Conservation (phyloP, 2,797 vertebrate species). For the Orestias chungarensis region DNA sequence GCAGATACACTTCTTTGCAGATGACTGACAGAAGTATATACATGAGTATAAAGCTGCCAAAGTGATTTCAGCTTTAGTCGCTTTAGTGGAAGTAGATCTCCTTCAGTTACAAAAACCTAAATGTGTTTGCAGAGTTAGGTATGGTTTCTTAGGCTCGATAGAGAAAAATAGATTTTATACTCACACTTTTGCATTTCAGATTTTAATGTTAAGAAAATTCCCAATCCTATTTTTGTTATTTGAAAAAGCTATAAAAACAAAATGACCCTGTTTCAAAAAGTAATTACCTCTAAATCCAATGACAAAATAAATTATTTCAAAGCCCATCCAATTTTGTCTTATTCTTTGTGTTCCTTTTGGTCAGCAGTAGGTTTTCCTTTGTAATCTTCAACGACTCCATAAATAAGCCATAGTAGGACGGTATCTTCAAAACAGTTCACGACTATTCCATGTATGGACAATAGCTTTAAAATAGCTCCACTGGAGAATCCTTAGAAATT, state of each 20-base stretch:
- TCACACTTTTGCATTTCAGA: too few species aligned
- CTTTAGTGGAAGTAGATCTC: neutral
- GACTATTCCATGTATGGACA: neutral
- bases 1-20: constrained; percentile 25
- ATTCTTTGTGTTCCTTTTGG: neutral
- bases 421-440: too few species aligned
- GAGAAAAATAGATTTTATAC: too few species aligned
- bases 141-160: neutral
- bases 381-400: too few species aligned
- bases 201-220: too few species aligned
- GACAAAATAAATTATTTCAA: neutral
- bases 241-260: neutral
- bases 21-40: constrained; percentile 32
- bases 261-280: neutral
- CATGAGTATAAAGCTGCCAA: neutral
- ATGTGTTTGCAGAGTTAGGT: neutral
- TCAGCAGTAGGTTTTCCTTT: too few species aligned
- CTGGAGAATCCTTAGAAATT: neutral
- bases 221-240: too few species aligned
- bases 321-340: neutral
- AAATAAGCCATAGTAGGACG: neutral
- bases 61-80: neutral
- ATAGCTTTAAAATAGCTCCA: neutral
- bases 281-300: neutral
- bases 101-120: neutral